Conservation (phyloP, 2,888 invertebrate genomes). For the Sinodicranocentrus sp. region DNA sequence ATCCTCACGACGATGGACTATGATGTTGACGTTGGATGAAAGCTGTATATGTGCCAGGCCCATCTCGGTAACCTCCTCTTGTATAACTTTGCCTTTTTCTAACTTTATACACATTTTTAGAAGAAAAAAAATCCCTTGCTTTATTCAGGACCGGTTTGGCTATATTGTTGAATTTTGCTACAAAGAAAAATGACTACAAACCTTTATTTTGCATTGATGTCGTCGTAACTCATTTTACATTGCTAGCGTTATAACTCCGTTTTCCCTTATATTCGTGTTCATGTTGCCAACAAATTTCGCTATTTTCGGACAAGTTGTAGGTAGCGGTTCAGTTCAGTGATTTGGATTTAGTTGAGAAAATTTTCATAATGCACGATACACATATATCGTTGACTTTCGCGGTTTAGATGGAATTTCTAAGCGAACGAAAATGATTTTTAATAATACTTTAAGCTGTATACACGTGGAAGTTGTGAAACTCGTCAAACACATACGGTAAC, state of each 20-base stretch:
- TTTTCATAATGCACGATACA: too few relatives aligned
- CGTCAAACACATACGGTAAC: too few relatives aligned
- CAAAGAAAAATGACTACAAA: slow-evolving; percentile 23
- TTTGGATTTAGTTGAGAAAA: too few relatives aligned
- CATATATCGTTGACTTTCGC: too few relatives aligned
- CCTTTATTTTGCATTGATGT: slow-evolving; percentile 37
- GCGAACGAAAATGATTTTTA: too few relatives aligned
- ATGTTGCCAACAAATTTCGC: background rate
- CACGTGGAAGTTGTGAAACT: too few relatives aligned
- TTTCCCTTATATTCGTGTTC: slow-evolving; percentile 24
- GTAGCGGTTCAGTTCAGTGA: too few relatives aligned
- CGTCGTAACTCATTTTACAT: slow-evolving; percentile 36
- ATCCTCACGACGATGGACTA: slow-evolving; percentile 15
- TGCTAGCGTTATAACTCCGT: slow-evolving; percentile 18
- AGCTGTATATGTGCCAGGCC: slow-evolving; percentile 25
- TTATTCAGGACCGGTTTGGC: slow-evolving; percentile 48
- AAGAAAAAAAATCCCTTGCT: slow-evolving; percentile 19
- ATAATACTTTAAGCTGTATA: too few relatives aligned
- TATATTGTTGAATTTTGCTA: slow-evolving; percentile 6
- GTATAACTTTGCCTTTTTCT: slow-evolving; percentile 34
- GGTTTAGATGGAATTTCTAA: too few relatives aligned
- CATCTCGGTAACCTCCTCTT: slow-evolving; percentile 30
- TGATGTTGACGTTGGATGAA: slow-evolving; percentile 1
- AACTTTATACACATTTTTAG: slow-evolving; percentile 29
- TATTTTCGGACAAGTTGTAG: background rate